Evolutionary conservation across 2,113 vertebrate genomes (phyloP).

Genomic region (Hypanus sabinus): DNA sequence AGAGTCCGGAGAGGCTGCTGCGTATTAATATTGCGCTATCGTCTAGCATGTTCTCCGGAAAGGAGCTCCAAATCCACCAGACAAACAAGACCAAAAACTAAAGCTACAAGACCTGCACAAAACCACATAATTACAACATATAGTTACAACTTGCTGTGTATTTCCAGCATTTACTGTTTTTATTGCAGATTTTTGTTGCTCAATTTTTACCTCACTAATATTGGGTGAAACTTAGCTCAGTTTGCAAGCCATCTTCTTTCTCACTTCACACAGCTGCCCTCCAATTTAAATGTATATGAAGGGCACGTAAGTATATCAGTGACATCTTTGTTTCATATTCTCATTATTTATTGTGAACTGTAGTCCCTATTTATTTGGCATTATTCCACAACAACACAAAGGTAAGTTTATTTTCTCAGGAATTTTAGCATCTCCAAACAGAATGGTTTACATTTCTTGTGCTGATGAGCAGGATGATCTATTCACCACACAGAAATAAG

Average conservation of each 20-base stretch:
- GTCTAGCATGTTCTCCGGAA: too few relatives aligned
- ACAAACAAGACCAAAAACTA: too few relatives aligned
- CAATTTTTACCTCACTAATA: not conserved
- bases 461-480: not conserved
- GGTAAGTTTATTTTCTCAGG: constrained; percentile 11
- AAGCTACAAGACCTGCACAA: too few relatives aligned
- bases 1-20: too few relatives aligned
- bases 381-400: constrained; percentile 13
- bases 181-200: not conserved
- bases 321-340: not conserved
- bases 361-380: not conserved
- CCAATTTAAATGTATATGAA: not conserved
- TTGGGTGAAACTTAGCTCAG: not conserved
- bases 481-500: constrained; percentile 4
- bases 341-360: not conserved
- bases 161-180: too few relatives aligned
- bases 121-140: too few relatives aligned
- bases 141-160: too few relatives aligned
- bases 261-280: not conserved
- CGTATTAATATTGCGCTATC: too few relatives aligned
- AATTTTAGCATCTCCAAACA: constrained; percentile 11
- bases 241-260: not conserved
- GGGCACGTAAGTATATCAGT: not conserved
- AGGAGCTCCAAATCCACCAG: too few relatives aligned
- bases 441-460: constrained; percentile 8